Percentiles rank a stretch among this genome's conserved stretches.
Evolutionary conservation across 2,888 invertebrate species (phyloP).

Genomic region (Drosophila anomalipes): DNA sequence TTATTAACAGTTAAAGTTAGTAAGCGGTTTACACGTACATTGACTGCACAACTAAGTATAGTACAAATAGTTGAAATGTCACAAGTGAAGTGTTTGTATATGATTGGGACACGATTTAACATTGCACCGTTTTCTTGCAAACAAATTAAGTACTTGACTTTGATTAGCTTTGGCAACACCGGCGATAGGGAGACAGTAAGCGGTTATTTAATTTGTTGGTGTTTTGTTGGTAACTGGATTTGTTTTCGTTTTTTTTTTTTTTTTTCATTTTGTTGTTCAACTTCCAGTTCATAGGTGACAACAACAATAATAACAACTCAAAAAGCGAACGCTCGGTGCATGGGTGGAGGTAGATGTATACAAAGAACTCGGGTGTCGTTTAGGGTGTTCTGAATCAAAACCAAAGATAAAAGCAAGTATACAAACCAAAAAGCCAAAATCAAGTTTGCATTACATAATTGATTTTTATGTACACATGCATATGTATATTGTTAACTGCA

Average conservation of each 20-base stretch:
- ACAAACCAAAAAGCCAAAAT: slow-evolving; percentile 55
- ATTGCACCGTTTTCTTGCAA: slow-evolving; percentile 58
- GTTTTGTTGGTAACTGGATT: slow-evolving; percentile 52
- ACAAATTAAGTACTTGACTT: slow-evolving; percentile 61
- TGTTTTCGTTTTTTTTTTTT: slow-evolving; percentile 28
- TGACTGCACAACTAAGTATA: slow-evolving; percentile 74
- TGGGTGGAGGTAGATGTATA: slow-evolving; percentile 44
- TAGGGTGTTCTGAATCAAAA: slow-evolving; percentile 41
- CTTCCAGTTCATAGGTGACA: slow-evolving; percentile 60
- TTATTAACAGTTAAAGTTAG: slow-evolving; percentile 52
- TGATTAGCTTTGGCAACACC: slow-evolving; percentile 53
- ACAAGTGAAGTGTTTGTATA: slow-evolving; percentile 54
- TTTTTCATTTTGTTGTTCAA: slow-evolving; percentile 35
- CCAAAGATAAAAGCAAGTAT: slow-evolving; percentile 55
- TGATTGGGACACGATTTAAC: slow-evolving; percentile 39
- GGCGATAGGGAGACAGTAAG: slow-evolving; percentile 68
- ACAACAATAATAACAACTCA: slow-evolving; percentile 63
- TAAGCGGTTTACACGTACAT: slow-evolving; percentile 77
- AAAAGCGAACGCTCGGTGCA: slow-evolving; percentile 75
- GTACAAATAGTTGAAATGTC: slow-evolving; percentile 69
- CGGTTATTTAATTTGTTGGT: slow-evolving; percentile 53
- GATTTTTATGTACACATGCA: slow-evolving; percentile 25
- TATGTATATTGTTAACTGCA: slow-evolving; percentile 24
- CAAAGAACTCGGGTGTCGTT: slow-evolving; percentile 42
- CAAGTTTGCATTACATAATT: slow-evolving; percentile 43